Conservation (phyloP, 2,113 vertebrate species). For the Papio anubis region DNA sequence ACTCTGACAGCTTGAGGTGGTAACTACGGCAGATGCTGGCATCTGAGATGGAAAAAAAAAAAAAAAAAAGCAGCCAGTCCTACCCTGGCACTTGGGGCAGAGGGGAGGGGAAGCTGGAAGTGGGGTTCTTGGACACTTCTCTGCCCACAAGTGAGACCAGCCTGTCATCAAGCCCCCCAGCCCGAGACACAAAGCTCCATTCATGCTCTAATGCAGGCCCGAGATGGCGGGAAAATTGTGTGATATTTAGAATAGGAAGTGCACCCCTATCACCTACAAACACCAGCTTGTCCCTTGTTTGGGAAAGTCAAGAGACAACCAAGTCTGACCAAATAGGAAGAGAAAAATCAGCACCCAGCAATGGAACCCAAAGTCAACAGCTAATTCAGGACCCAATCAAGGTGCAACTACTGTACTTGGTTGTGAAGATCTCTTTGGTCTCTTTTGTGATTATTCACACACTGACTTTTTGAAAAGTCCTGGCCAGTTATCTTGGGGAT, state of each 20-base stretch:
- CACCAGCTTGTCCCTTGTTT: not conserved
- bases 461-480: not conserved
- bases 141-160: not conserved
- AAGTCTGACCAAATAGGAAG: not conserved
- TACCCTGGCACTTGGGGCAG: not conserved
- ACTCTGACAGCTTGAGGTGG: not conserved
- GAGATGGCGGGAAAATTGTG: not conserved
- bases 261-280: not conserved
- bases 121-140: not conserved
- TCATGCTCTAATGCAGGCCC: not conserved
- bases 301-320: not conserved
- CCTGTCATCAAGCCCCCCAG: accelerated
- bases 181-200: not conserved
- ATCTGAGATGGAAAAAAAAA: not conserved
- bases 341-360: not conserved
- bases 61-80: not conserved
- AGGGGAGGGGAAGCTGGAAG: not conserved
- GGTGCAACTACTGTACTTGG: not conserved
- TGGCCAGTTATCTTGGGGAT: not conserved
- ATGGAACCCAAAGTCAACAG: not conserved
- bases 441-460: not conserved
- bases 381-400: not conserved
- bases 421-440: not conserved
- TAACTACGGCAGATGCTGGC: not conserved
- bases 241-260: not conserved